Conservation (phyloP, 1,140 invertebrate species). For the Conopomorpha cramerella region DNA sequence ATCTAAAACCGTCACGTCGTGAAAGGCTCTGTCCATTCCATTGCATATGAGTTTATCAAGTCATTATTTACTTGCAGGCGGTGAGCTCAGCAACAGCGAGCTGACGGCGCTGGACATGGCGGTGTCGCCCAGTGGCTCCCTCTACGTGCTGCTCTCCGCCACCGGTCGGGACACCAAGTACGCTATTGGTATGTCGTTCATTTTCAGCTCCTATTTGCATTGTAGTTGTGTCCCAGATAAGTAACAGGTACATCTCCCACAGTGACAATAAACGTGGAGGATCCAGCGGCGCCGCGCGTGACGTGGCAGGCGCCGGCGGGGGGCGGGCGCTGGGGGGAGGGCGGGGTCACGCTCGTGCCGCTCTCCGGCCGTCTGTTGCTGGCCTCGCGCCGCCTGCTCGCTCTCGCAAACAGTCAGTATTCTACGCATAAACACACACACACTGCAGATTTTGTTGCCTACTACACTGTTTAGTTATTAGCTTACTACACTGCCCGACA, state of each 20-base stretch:
- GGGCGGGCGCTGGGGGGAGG: too few relatives aligned
- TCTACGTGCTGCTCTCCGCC: constrained; percentile 76
- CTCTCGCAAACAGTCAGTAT: too few relatives aligned
- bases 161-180: constrained; percentile 67
- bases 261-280: constrained; percentile 31
- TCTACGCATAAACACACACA: too few relatives aligned
- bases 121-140: constrained; percentile 59
- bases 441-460: too few relatives aligned
- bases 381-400: too few relatives aligned
- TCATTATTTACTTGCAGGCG: neutral
- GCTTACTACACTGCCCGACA: too few relatives aligned
- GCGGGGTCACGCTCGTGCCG: too few relatives aligned
- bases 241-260: constrained; percentile 63
- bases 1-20: neutral
- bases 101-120: constrained; percentile 32
- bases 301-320: constrained; percentile 17
- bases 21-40: neutral
- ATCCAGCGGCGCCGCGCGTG: constrained; percentile 16
- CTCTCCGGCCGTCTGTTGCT: too few relatives aligned
- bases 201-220: too few relatives aligned
- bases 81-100: constrained; percentile 12
- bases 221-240: too few relatives aligned
- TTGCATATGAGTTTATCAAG: neutral
- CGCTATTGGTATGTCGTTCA: too few relatives aligned
- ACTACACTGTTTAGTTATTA: too few relatives aligned